These are phyloP conservation scores for Magallana nippona DNA, from an alignment of 2,888 invertebrate genomes.

Conservation along the genomic window DNA sequence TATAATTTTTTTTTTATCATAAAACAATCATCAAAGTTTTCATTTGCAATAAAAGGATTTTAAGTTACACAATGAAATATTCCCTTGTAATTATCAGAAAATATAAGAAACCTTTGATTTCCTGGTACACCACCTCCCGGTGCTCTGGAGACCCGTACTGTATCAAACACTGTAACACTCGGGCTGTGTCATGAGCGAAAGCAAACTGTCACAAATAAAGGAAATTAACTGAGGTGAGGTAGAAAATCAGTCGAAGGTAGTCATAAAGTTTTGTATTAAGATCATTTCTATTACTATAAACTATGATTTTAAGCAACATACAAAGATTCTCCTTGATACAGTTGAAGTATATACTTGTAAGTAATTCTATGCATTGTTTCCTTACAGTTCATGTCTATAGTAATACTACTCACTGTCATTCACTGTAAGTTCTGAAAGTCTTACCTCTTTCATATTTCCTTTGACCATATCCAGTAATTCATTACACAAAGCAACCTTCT, in stretches of 20 bases:
- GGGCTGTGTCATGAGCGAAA: constrained; percentile 90
- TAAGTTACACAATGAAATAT: too few species aligned
- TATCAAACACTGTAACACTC: constrained; percentile 93
- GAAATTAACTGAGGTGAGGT: not conserved
- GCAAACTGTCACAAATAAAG: constrained; percentile 83
- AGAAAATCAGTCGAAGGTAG: too few species aligned
- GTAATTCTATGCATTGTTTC: too few species aligned
- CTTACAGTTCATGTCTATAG: too few species aligned
- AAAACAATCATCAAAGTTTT: too few species aligned
- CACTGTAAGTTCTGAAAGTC: not conserved
- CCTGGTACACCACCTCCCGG: constrained; percentile 86
- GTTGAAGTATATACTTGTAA: too few species aligned
- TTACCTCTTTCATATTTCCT: constrained; percentile 80
- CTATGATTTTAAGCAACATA: not conserved
- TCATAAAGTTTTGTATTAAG: too few species aligned
- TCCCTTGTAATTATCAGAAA: not conserved
- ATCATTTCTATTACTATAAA: too few species aligned
- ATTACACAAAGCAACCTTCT: constrained; percentile 77
- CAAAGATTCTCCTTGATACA: not conserved
- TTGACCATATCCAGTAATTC: constrained; percentile 77
- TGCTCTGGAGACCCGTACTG: constrained; percentile 86
- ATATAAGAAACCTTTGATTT: constrained; percentile 85
- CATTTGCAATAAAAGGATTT: too few species aligned
- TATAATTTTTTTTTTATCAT: too few species aligned
- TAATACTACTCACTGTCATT: not conserved